Evolutionary conservation across 2,888 invertebrate species (phyloP).

Genomic region (Hoplodrina blanda): DNA sequence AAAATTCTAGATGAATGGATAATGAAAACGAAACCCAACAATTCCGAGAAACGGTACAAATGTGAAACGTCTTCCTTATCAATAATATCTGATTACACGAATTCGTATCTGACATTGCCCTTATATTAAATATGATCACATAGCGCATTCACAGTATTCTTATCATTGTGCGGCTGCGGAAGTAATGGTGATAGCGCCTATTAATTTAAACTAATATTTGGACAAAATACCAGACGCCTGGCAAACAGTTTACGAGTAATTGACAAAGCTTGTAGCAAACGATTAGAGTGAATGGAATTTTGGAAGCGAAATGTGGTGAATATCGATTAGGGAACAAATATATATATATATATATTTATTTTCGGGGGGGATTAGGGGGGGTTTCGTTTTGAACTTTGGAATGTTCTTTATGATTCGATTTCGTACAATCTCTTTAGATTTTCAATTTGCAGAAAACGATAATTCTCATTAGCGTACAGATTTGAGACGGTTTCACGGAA

Average conservation of each 20-base stretch:
- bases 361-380: too few relatives aligned
- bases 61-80: conserved; percentile 76
- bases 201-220: conserved; percentile 65
- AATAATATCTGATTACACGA: conserved; percentile 76
- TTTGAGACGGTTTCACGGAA: too few relatives aligned
- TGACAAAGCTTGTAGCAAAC: conserved; percentile 52
- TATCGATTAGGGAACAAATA: not conserved
- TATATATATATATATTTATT: too few relatives aligned
- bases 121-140: conserved; percentile 72
- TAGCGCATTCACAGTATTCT: conserved; percentile 72
- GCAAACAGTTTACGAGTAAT: conserved; percentile 54
- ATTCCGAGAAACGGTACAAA: conserved; percentile 39
- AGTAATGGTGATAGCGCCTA: conserved; percentile 68
- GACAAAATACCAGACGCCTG: conserved; percentile 42
- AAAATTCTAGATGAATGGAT: conserved; percentile 42
- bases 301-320: conserved; percentile 21
- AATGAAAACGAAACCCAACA: conserved; percentile 46
- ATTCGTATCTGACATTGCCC: conserved; percentile 87
- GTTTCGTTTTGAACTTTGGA: not conserved
- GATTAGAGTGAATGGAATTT: conserved; percentile 16
- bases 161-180: conserved; percentile 81
- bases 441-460: not conserved
- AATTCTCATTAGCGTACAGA: not conserved
- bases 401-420: not conserved
- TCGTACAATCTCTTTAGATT: not conserved